These are phyloP conservation scores for Drosophila lacteicornis DNA, from an alignment of 1,140 invertebrate genomes.

Conservation along the genomic window DNA sequence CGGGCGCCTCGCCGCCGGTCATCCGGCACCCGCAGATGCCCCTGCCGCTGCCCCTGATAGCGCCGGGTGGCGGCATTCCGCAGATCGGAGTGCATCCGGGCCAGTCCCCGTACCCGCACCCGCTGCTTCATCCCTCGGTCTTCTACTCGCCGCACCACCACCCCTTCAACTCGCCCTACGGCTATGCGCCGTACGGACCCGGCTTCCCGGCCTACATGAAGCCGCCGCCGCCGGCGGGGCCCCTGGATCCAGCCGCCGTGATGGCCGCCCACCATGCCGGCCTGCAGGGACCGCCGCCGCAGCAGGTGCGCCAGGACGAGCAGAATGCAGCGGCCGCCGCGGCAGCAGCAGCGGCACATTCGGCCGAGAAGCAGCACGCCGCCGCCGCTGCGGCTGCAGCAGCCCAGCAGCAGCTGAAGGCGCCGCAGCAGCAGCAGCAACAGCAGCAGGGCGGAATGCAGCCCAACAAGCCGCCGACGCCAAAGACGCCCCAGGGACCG, in stretches of 20 bases:
- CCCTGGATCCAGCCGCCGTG: constrained; percentile 75
- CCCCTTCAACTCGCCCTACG: constrained; percentile 84
- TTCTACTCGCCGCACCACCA: constrained; percentile 84
- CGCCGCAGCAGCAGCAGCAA: constrained; percentile 43
- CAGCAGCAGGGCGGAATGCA: constrained; percentile 48
- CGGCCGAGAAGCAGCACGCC: constrained; percentile 66
- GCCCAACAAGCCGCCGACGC: constrained; percentile 84
- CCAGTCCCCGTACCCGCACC: constrained; percentile 84
- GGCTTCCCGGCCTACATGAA: constrained; percentile 83
- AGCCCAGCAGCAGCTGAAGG: constrained; percentile 58
- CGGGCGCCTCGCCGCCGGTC: constrained; percentile 83
- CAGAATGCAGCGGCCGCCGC: constrained; percentile 58
- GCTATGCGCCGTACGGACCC: constrained; percentile 83
- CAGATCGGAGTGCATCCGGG: constrained; percentile 84
- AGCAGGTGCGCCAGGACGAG: constrained; percentile 65
- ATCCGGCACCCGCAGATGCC: constrained; percentile 85
- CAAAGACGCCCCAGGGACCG: constrained; percentile 82
- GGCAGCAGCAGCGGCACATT: constrained; percentile 51
- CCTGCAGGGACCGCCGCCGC: constrained; percentile 67
- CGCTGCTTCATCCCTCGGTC: constrained; percentile 82
- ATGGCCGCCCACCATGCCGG: constrained; percentile 80
- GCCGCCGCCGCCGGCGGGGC: constrained; percentile 75
- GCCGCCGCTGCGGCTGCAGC: constrained; percentile 62
- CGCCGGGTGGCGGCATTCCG: constrained; percentile 75
- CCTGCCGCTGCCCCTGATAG: constrained; percentile 78